phyloP scores from a whole-genome alignment of 2,113 vertebrate genomes.

The Rhegmatorhina hoffmannsi region DNA sequence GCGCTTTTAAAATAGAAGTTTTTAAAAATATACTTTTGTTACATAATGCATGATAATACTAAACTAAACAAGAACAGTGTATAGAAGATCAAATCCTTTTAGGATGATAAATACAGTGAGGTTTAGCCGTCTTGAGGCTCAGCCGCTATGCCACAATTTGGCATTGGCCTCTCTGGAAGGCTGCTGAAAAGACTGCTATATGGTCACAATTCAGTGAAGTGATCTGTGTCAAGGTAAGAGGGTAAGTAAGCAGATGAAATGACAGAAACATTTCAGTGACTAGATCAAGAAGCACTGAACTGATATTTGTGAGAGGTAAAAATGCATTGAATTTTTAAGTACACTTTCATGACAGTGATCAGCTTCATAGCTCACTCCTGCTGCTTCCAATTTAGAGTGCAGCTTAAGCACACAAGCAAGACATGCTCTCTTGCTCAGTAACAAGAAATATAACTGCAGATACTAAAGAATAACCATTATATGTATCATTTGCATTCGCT shows the following conservation, averaged over 20 bases:
- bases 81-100: neutral
- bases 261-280: neutral
- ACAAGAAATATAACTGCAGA: neutral
- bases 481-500: neutral
- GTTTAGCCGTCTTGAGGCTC: neutral
- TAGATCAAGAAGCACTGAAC: neutral
- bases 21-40: neutral
- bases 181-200: neutral
- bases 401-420: neutral
- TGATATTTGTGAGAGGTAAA: neutral
- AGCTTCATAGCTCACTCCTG: neutral
- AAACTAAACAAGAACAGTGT: neutral
- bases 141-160: neutral
- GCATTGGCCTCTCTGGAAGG: neutral
- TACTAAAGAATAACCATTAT: neutral
- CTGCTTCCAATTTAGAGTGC: neutral
- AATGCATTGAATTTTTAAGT: neutral
- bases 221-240: neutral
- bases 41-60: rapidly evolving
- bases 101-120: neutral
- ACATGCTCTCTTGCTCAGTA: neutral
- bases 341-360: neutral
- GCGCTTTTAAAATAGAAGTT: neutral
- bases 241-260: neutral
- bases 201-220: neutral